These are phyloP conservation scores for roundworm (Caenorhabditis elegans) DNA, from an alignment of 1,140 invertebrate species.

Conservation along the genomic window WBcel235 BX284606.5:10084001-10084500, in stretches of 20 bases:
- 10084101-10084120: background rate
- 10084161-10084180: background rate
- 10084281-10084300: background rate
- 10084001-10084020: conserved; percentile 2
- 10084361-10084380: background rate
- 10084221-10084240: conserved; percentile 6
- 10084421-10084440: background rate
- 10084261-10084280: conserved; percentile 18
- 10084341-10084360: background rate
- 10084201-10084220: background rate
- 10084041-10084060: background rate
- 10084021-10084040: background rate
- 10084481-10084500: background rate
- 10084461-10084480: background rate
- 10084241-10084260: background rate
- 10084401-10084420: background rate
- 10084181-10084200: background rate
- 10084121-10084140: background rate
- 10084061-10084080: background rate
- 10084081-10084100: background rate
- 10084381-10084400: background rate
- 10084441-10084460: background rate
- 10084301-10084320: conserved; percentile 12
- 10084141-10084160: background rate
- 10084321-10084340: background rate